A percentile compares a stretch with the other conserved stretches of the same genome.
Evolutionary conservation across 1,140 invertebrate species (phyloP).

Genomic region (Lasioglossum baleicum): DNA sequence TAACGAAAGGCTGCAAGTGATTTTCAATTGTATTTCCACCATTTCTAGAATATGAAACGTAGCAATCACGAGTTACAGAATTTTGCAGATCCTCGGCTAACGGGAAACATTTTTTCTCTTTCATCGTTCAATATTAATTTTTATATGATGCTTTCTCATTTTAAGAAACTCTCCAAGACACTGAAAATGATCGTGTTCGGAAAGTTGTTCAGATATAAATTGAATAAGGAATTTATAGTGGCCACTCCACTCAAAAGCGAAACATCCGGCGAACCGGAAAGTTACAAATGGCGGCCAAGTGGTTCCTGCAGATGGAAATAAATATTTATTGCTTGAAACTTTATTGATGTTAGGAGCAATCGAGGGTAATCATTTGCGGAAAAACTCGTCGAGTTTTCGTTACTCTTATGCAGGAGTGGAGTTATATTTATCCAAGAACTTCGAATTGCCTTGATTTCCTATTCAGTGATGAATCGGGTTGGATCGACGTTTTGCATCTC

Average conservation of each 20-base stretch:
- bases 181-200: too few species aligned
- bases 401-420: neutral
- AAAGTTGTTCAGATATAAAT: too few species aligned
- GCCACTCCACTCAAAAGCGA: neutral
- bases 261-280: neutral
- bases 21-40: too few species aligned
- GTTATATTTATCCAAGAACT: slow-evolving; percentile 39
- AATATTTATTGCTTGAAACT: neutral
- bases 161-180: too few species aligned
- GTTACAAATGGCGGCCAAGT: neutral
- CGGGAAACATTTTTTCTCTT: too few species aligned
- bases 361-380: slow-evolving; percentile 10
- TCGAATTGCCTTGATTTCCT: slow-evolving; percentile 23
- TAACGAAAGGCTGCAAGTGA: too few species aligned
- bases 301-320: neutral
- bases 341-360: neutral
- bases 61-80: too few species aligned
- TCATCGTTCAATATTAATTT: too few species aligned
- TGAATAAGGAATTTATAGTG: neutral
- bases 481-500: neutral
- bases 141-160: too few species aligned
- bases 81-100: too few species aligned
- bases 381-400: neutral
- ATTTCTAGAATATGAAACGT: too few species aligned
- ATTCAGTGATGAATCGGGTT: slow-evolving; percentile 17